Evolutionary conservation across 1,140 invertebrate species (phyloP), one percentile per base, ranked within the genome.

Genomic region (Notospermus geniculatus): DNA sequence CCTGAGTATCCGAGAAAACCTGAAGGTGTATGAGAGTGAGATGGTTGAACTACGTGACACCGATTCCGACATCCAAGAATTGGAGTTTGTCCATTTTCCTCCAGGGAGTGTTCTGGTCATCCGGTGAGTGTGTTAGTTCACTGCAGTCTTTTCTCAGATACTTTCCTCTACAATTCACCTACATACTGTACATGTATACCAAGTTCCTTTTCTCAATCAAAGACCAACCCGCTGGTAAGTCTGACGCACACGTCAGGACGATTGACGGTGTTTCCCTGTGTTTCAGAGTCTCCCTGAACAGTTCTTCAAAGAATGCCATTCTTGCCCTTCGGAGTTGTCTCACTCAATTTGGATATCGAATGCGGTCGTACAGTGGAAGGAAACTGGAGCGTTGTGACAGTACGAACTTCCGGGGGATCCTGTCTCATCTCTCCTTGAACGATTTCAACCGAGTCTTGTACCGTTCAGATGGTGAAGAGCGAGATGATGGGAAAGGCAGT

Each of bases 391-490:
- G 66, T 9, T 70, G 64, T 53, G 70, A 75, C 29, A 68, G 54
- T 9, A 73, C 73, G 32, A 74, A 71, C 54, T 77, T 56, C 68
- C 66, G 70, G 23, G 67, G 60, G 1, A 86, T 90, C 54, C 79
- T 91, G 1, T 80, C 83, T 0, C 81, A 85, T 22, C 81, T 98
- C 66, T 85, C 85, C 52, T 81, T 97, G 23, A 81, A 84, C 39
- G 91, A 94, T 79, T 82, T 98, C 52, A 97, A 96, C 77, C 85
- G 87, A 65, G 85, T 90, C 2, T 84, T 99, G 5, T 99, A 91
- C 74, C 86, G 89, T 57, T 97, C 92, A 78, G 89, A 91, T 72
- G 87, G 89, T 67, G 95, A 98, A 82, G 96, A 99, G 81, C 85
- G 87, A 58, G 91, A 91, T 73, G 88, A 92, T 77, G 88, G 88